Percentiles rank a stretch among this genome's conserved stretches.
Evolutionary conservation across 35 echinoderm and acorn worm genomes (phyloP).

Genomic region (Eucidaris tribuloides): DNA sequence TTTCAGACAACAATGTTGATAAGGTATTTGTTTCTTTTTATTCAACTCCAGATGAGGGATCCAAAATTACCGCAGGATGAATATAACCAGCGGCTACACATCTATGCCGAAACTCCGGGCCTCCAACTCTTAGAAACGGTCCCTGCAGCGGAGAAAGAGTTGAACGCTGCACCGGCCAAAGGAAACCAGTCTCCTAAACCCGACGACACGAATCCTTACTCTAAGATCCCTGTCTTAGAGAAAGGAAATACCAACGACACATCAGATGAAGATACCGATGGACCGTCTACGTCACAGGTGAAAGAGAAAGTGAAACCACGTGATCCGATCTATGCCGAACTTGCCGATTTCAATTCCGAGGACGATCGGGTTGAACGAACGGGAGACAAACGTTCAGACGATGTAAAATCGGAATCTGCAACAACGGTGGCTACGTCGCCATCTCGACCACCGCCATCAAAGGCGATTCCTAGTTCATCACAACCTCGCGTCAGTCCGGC

Average conservation of each 20-base stretch:
- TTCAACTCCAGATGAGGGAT: constrained; percentile 15
- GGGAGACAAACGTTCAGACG: not conserved
- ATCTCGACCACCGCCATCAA: too few species aligned
- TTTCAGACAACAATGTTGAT: too few species aligned
- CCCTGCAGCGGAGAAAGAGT: constrained; percentile 4
- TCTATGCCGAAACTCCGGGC: constrained; percentile 9
- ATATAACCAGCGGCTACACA: constrained; percentile 7
- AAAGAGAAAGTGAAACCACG: too few species aligned
- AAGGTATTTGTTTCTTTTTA: too few species aligned
- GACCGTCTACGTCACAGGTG: too few species aligned
- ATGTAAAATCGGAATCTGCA: not conserved
- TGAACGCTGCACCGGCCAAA: not conserved
- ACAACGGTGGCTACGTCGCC: not conserved
- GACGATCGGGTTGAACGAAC: not conserved
- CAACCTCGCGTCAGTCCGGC: too few species aligned
- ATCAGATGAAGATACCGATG: not conserved
- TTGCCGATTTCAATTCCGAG: not conserved
- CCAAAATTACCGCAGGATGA: not conserved
- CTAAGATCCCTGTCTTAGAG: constrained; percentile 4
- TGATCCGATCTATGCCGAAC: constrained; percentile 10
- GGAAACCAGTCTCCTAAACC: not conserved
- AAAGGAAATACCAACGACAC: not conserved
- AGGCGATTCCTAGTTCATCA: too few species aligned
- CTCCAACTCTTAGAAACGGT: not conserved
- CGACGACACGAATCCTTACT: not conserved